Conservation (phyloP, 2,888 invertebrate genomes). For the Ophraella communa region DNA sequence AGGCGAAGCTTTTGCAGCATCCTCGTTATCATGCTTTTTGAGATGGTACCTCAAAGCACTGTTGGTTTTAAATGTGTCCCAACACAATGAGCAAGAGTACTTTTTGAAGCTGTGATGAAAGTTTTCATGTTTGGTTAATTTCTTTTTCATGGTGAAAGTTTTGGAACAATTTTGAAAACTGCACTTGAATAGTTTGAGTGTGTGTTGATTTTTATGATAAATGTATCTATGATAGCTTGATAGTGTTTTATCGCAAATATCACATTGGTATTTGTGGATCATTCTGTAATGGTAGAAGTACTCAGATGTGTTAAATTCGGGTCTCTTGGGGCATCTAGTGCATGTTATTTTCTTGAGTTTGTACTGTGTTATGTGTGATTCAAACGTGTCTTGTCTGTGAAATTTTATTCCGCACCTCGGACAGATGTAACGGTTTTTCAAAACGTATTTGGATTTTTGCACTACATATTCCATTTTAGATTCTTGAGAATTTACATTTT, state of each 20-base stretch:
- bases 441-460: background rate
- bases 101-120: constrained; percentile 30
- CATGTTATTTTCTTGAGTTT: constrained; percentile 12
- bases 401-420: constrained; percentile 12
- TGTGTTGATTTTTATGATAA: constrained; percentile 20
- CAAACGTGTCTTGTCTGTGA: background rate
- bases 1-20: background rate
- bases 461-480: constrained; percentile 10
- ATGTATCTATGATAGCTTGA: constrained; percentile 18
- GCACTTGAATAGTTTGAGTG: constrained; percentile 30
- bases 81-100: constrained; percentile 37
- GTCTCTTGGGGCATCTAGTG: background rate
- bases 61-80: constrained; percentile 34
- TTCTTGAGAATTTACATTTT: background rate
- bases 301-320: constrained; percentile 5
- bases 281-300: constrained; percentile 27
- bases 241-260: constrained; percentile 35
- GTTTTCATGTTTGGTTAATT: constrained; percentile 35
- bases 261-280: constrained; percentile 31
- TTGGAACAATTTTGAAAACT: constrained; percentile 34
- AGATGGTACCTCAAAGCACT: constrained; percentile 38
- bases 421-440: background rate
- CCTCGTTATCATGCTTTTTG: constrained; percentile 34
- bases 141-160: constrained; percentile 33
- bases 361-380: background rate